A percentile compares a stretch with the other conserved stretches of the same genome.
Conservation (phyloP, 2,113 vertebrate genomes). For the Pitta sordida region DNA sequence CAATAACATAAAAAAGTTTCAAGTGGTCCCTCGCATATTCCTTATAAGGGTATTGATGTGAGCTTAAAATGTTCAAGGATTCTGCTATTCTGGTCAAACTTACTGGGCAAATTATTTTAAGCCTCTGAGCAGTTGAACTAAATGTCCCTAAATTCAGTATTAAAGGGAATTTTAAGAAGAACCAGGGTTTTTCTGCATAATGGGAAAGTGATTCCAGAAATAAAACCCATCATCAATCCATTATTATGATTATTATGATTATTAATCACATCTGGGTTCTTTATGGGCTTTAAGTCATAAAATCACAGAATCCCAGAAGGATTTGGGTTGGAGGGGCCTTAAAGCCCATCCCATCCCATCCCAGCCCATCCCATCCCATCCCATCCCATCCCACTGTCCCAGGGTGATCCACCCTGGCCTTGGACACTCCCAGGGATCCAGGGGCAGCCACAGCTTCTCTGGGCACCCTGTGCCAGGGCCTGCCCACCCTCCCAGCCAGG, state of each 20-base stretch:
- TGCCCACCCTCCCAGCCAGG: not conserved
- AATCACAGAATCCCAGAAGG: not conserved
- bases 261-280: not conserved
- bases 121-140: not conserved
- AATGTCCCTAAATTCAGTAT: not conserved
- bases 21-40: not conserved
- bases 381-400: too few relatives aligned
- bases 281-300: not conserved
- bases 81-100: not conserved
- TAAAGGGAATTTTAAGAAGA: not conserved
- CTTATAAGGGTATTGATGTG: not conserved
- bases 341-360: too few relatives aligned
- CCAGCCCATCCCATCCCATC: too few relatives aligned
- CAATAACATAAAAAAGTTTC: not conserved
- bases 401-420: too few relatives aligned
- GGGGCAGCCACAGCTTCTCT: too few relatives aligned
- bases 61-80: not conserved
- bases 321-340: too few relatives aligned
- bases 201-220: not conserved
- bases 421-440: too few relatives aligned
- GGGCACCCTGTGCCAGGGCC: too few relatives aligned
- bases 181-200: not conserved
- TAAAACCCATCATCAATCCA: not conserved
- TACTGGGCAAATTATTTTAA: not conserved
- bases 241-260: not conserved